Conservation (phyloP, 30 jellyfish, hydroid and myxozoan species). For the Chrysaora quinquecirrha region DNA sequence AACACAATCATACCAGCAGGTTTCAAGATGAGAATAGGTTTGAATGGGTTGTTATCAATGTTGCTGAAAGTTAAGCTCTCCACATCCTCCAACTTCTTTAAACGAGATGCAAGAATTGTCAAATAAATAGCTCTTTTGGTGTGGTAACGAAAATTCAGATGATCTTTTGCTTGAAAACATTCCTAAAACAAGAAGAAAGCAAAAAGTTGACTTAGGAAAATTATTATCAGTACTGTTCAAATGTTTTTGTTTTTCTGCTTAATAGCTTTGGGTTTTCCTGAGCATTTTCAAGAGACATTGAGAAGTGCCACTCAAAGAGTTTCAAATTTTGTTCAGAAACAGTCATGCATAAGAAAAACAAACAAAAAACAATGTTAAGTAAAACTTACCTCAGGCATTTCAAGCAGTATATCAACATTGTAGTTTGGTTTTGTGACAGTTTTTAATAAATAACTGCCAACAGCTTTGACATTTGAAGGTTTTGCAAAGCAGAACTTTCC, state of each 20-base stretch:
- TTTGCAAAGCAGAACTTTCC: constrained; percentile 79
- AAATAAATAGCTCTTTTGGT: constrained; percentile 83
- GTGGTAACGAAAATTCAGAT: constrained; percentile 80
- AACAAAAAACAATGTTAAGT: background rate
- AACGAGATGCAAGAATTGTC: constrained; percentile 70
- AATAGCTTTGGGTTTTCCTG: no score
- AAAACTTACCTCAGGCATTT: constrained; percentile 82
- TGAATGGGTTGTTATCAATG: constrained; percentile 52
- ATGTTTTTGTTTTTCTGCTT: no score
- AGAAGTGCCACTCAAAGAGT: no score
- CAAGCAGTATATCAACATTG: constrained; percentile 74
- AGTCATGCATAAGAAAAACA: no score
- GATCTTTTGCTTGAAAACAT: constrained; percentile 72
- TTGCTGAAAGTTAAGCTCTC: constrained; percentile 47
- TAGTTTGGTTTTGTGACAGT: constrained; percentile 72
- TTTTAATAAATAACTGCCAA: constrained; percentile 84
- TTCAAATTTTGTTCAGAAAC: no score
- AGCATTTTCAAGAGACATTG: no score
- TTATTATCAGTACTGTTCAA: no score
- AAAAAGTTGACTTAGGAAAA: background rate
- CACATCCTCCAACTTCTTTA: constrained; percentile 63
- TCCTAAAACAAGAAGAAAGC: constrained; percentile 56
- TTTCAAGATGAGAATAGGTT: constrained; percentile 62
- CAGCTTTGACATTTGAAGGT: constrained; percentile 74
- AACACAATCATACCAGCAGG: constrained; percentile 88